Evolutionary conservation across 2,113 vertebrate species (phyloP), one percentile per base, ranked within the genome.

Genomic region (Microcebus tavaratra): DNA sequence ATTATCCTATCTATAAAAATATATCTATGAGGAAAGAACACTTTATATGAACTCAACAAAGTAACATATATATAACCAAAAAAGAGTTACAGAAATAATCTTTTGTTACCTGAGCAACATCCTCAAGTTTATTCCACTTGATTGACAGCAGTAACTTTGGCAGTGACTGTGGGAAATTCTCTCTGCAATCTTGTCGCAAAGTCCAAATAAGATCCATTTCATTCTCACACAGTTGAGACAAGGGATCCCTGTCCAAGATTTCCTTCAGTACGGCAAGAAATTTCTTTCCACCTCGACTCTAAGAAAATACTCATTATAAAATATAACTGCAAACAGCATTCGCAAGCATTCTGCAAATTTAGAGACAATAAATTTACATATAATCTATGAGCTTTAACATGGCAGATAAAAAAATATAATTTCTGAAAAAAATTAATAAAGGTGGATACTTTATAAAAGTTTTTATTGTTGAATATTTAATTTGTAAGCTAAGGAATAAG

Each of bases 161-260:
- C 96, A 99, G 97, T 0, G 99, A 99, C 97, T 99, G 99, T 92
- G 99, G 99, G 78, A 99, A 99, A 96, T 99, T 99, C 89, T 99
- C 99, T 88, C 98, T 97, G 91, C 99, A 99, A 98, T 99, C 99
- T 2, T 99, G 98, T 67, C 99, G 99, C 97, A 99, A 99, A 88
- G 99, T 99, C 99, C 99, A 99, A 96, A 99, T 99, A 88, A 99
- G 98, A 98, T 99, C 99, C 98, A 99, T 99, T 98, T 99, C 99
- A 96, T 99, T 99, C 97, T 99, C 99, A 98, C 99, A 99, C n/a
- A 99, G 99, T 89, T 99, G 99, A 97, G 99, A 99, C 78, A 99
- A 99, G 2, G 99, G 99, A 97, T 99, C 99, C n/a, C 99, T 99
- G 98, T 99, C 99, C 99, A 99, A 99, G 97, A 99, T 99, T 98